A percentile compares a stretch with the other conserved stretches of the same genome.
Conservation (phyloP, 2,888 invertebrate genomes). For the Onchidella celtica region DNA sequence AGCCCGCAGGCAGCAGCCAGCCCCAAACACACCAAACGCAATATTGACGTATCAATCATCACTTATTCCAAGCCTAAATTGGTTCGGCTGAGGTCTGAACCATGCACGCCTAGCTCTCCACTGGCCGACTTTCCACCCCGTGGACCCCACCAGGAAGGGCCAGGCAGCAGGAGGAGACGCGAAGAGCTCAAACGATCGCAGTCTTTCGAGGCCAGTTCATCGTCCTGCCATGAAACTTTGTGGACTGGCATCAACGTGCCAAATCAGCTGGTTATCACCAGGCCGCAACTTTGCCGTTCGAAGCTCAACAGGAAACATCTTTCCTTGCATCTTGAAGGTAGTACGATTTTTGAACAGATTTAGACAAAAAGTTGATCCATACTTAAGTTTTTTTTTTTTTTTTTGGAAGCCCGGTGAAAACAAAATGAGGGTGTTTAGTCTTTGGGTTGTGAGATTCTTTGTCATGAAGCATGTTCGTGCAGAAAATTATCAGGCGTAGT, state of each 20-base stretch:
- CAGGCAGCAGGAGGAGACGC: slow-evolving; percentile 24
- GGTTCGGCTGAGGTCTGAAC: slow-evolving; percentile 44
- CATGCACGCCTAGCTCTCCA: slow-evolving; percentile 12
- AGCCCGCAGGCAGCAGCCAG: neutral
- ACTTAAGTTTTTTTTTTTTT: neutral
- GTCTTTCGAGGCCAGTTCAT: slow-evolving; percentile 44
- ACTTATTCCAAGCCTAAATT: slow-evolving; percentile 45
- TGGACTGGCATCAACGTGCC: slow-evolving; percentile 48
- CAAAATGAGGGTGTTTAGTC: neutral
- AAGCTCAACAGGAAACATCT: slow-evolving; percentile 52
- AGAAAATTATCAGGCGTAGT: no score
- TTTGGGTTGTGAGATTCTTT: neutral
- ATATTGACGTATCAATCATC: slow-evolving; percentile 21
- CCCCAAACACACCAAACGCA: slow-evolving; percentile 14
- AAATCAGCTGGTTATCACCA: slow-evolving; percentile 43
- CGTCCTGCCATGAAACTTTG: slow-evolving; percentile 36
- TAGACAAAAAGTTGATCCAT: no score
- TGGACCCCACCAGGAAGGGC: neutral
- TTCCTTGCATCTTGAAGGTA: slow-evolving; percentile 54
- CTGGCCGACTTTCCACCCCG: neutral
- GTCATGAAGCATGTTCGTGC: no score
- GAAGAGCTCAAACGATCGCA: slow-evolving; percentile 45
- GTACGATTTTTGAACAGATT: neutral
- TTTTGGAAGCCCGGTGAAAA: neutral
- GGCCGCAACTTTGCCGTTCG: slow-evolving; percentile 49